Evolutionary conservation across 2,888 invertebrate genomes (phyloP), one percentile per base, ranked within the genome.

Genomic region (Trichopria drosophilae): DNA sequence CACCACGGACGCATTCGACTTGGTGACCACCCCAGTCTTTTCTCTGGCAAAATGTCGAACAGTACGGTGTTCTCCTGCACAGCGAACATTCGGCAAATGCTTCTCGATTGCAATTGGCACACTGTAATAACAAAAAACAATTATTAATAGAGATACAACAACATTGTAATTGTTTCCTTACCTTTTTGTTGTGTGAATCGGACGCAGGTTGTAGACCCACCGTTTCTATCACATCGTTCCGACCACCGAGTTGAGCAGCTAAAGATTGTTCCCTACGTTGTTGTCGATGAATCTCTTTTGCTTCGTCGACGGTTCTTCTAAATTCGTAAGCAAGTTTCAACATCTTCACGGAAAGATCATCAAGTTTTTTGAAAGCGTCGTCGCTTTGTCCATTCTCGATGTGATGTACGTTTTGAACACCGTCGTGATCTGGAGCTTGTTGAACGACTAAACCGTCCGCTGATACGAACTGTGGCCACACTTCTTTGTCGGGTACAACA

Each of bases 11-110:
- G 70, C 90, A 90, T 73, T 91, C 90, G 53, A 90, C 87, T 75
- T 91, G 91, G 76, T 88, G 92, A 28, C 87, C 83, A 12, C 84
- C 85, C 92, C 92, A 93, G 77, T 93, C 92, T 75, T 91, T 92
- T 59, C 90, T 84, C 76, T 93, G 92, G 75, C 93, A 93, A 77
- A 90, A 92, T 3, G 88, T 89, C 6, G 92, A 91, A 74, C 93
- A 93, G 75, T 93, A 93, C 7, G 90, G 90, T 10, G 91, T 91
- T 54, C 88, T 82, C 41, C 91, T 82, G 68, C 93, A 93, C 29
- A 91, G 77, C 0, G 92, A 92, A 72, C 93, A 93, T 72, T 92
- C 91, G 0, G 90, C 90, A 40, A 88, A 82, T 7, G 92, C 92
- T 71, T 90, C 91, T 53, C 92, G 82, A 74, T 92, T 90, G 72